phyloP scores from a whole-genome alignment of 2,797 vertebrate species.

The Ceyx erithaca region DNA sequence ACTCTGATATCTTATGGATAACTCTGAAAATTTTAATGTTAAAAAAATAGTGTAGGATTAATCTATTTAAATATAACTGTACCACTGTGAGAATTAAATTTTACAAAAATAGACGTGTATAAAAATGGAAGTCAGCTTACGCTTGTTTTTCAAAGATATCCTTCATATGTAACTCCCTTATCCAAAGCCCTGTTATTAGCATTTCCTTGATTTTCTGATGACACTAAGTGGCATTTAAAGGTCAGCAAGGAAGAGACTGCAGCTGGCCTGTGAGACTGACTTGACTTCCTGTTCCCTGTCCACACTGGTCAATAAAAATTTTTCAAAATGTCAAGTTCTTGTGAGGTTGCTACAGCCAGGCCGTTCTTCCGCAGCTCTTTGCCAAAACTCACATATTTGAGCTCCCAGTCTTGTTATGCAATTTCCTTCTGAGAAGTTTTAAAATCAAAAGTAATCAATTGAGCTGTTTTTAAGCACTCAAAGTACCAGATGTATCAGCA shows the following conservation, averaged over 20 bases:
- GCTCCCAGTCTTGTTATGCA: slow-evolving; percentile 20
- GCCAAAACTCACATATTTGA: slow-evolving; percentile 53
- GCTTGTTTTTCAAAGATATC: background rate
- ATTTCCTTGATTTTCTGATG: slow-evolving; percentile 49
- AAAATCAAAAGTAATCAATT: slow-evolving; percentile 40
- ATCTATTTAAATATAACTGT: background rate
- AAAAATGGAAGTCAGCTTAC: background rate
- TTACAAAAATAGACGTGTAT: background rate
- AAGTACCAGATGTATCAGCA: background rate
- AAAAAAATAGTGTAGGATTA: background rate
- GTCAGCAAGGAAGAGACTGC: slow-evolving; percentile 47
- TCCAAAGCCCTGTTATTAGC: background rate
- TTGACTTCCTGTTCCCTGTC: slow-evolving; percentile 52
- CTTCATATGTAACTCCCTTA: background rate
- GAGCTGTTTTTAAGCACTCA: slow-evolving; percentile 10
- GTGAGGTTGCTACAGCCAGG: slow-evolving; percentile 12
- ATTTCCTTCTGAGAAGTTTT: slow-evolving; percentile 46
- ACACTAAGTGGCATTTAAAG: slow-evolving; percentile 63
- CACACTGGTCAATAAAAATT: slow-evolving; percentile 44
- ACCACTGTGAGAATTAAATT: background rate
- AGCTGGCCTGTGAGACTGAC: slow-evolving; percentile 27
- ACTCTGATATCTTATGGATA: background rate
- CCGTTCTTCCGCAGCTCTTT: slow-evolving; percentile 28
- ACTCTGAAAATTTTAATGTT: background rate
- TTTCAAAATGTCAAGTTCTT: slow-evolving; percentile 64